Evolutionary conservation across 2,888 invertebrate species (phyloP).

Genomic region (Toxonevra muliebris): DNA sequence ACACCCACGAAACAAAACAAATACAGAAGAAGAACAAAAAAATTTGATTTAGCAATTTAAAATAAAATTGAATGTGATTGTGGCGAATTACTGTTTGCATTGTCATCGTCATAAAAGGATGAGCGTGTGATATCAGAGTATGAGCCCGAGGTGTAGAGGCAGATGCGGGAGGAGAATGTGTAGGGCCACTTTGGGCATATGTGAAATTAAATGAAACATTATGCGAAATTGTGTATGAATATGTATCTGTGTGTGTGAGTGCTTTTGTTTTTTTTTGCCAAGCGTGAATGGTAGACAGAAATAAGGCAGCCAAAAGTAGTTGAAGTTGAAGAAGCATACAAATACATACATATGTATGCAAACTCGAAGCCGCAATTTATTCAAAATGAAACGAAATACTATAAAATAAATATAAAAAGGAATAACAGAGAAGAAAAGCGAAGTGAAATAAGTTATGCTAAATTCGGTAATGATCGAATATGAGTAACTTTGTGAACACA

Average conservation of each 20-base stretch:
- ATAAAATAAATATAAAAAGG: background rate
- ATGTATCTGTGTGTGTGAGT: conserved; percentile 7
- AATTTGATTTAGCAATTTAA: conserved; percentile 51
- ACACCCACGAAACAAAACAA: no score
- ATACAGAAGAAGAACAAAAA: background rate
- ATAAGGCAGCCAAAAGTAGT: background rate
- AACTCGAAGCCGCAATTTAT: conserved; percentile 31
- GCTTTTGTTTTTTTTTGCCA: conserved; percentile 11
- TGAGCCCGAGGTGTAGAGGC: background rate
- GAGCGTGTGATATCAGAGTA: background rate
- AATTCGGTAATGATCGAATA: no score
- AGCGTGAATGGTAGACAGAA: background rate
- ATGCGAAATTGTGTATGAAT: conserved; percentile 7
- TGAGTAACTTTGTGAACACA: no score
- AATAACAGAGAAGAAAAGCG: background rate
- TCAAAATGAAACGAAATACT: conserved; percentile 23
- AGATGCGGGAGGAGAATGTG: background rate
- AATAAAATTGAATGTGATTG: conserved; percentile 56
- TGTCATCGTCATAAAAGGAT: conserved; percentile 45
- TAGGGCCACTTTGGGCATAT: background rate
- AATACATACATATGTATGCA: conserved; percentile 1
- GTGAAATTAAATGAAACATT: conserved; percentile 9
- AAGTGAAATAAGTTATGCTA: no score
- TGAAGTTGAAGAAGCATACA: conserved; percentile 5
- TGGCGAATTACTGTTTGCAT: conserved; percentile 48